Base-by-base conservation (phyloP, 1,140 invertebrate species). In the Drosophila repleta region DNA sequence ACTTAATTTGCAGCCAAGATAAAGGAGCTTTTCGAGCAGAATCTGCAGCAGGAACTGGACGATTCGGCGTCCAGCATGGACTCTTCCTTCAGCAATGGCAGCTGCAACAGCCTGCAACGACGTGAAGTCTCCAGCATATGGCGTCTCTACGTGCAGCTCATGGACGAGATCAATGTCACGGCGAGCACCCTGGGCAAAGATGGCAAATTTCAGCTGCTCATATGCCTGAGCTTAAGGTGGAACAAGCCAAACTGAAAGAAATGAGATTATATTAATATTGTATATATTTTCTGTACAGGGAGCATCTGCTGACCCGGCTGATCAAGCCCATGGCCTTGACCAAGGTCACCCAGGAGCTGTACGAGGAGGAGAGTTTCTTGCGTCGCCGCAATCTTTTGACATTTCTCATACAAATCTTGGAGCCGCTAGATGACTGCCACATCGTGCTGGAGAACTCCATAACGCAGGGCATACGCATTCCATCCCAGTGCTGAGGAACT, bases 151-250 rank as follows among this genome's bases (percentile, higher is more conserved):
- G 96, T 95, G 81, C 95, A 96, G 84, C 93, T 96, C 1, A 94
- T 96, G 80, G 95, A 96, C 90, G 96, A 98, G 92, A 97, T 99
- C 48, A 96, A 96, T 90, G 94, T 94, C 32, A 95, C 95, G 0
- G 97, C 96, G 55, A 95, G 96, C 64, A 95, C 96, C 11, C 93
- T 99, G 10, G 99, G 99, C 46, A 99, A 99, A 92, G 98, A 99
- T 93, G 98, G 98, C 26, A 98, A 99, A 93, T 99, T 99, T 91
- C 98, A 99, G 91, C 94, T 99, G 6, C 98, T 99, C 89, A 95
- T 99, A 60, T 99, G 98, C 91, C 94, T 99, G 7, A 96, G 96
- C 88, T 94, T 91, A 24, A 92, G 93, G 93, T 93, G 68, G 69
- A 39, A 55, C 24, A 24, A 6, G 4, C 5, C 18, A 17, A 37